phyloP scores from a whole-genome alignment of 2,888 invertebrate genomes.

The Molanna angustata region DNA sequence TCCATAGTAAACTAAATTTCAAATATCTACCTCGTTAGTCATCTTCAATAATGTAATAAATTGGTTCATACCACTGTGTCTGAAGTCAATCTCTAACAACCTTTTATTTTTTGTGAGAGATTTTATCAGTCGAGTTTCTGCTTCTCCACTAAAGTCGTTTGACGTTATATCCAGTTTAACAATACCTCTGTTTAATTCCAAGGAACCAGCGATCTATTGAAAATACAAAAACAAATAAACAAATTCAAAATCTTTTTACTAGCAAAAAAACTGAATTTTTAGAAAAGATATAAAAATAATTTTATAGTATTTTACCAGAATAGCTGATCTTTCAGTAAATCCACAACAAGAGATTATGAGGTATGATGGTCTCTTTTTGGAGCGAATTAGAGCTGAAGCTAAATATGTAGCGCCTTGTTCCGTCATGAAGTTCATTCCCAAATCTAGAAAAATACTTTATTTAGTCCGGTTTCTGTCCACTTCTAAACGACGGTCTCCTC shows the following conservation, averaged over 20 bases:
- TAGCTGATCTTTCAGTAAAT: constrained; percentile 52
- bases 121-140: constrained; percentile 48
- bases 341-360: constrained; percentile 56
- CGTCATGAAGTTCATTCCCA: constrained; percentile 61
- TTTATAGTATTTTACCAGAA: constrained; percentile 40
- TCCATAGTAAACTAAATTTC: too few relatives aligned
- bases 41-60: too few relatives aligned
- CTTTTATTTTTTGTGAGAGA: constrained; percentile 46
- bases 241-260: background rate
- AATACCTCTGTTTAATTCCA: constrained; percentile 54
- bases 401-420: constrained; percentile 58
- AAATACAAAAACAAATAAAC: constrained; percentile 40
- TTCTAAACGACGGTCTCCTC: too few relatives aligned
- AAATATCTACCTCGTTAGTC: too few relatives aligned
- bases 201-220: too few relatives aligned
- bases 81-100: constrained; percentile 44
- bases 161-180: constrained; percentile 56
- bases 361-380: constrained; percentile 53
- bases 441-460: constrained; percentile 43
- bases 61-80: constrained; percentile 49
- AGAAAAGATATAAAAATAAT: background rate
- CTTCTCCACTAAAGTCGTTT: constrained; percentile 58
- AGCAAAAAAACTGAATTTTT: background rate
- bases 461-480: too few relatives aligned
- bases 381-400: constrained; percentile 56